Evolutionary conservation across 35 echinoderm and acorn worm genomes (phyloP).

Genomic region (Chiridota heheva): DNA sequence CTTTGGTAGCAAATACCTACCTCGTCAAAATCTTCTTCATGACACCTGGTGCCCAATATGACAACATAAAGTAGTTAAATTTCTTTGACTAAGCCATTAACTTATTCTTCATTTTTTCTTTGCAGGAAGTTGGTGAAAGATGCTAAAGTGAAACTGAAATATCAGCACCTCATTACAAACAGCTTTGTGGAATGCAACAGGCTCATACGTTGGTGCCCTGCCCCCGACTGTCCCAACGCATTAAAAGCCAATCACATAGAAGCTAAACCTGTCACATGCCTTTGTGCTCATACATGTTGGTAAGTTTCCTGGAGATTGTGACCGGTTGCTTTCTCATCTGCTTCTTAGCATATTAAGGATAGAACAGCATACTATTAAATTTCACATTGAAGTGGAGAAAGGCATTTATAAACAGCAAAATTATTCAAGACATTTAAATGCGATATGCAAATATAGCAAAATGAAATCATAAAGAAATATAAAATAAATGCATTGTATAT

Average conservation of each 20-base stretch:
- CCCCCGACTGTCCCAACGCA: constrained; percentile 96
- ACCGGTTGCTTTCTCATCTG: too few species aligned
- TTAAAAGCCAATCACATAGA: constrained; percentile 87
- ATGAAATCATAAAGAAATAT: too few species aligned
- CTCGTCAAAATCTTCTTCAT: too few species aligned
- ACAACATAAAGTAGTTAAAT: too few species aligned
- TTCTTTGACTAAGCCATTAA: background rate
- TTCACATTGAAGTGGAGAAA: background rate
- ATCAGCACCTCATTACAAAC: constrained; percentile 96
- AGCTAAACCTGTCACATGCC: constrained; percentile 74
- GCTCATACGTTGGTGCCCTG: constrained; percentile 93
- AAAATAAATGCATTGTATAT: too few species aligned
- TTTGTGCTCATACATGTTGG: constrained; percentile 84
- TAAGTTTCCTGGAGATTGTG: constrained; percentile 57
- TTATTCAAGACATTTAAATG: background rate
- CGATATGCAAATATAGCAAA: too few species aligned
- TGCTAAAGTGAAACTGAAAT: constrained; percentile 98
- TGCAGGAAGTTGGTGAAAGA: constrained; percentile 95
- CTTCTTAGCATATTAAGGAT: too few species aligned
- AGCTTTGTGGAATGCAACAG: constrained; percentile 99
- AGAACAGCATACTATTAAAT: too few species aligned
- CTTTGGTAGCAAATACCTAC: too few species aligned
- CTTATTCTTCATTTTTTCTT: constrained; percentile 3
- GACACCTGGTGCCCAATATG: too few species aligned
- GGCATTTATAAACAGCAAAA: background rate